Evolutionary conservation across 2,888 invertebrate species (phyloP).

Genomic region (Augiades crinisus): DNA sequence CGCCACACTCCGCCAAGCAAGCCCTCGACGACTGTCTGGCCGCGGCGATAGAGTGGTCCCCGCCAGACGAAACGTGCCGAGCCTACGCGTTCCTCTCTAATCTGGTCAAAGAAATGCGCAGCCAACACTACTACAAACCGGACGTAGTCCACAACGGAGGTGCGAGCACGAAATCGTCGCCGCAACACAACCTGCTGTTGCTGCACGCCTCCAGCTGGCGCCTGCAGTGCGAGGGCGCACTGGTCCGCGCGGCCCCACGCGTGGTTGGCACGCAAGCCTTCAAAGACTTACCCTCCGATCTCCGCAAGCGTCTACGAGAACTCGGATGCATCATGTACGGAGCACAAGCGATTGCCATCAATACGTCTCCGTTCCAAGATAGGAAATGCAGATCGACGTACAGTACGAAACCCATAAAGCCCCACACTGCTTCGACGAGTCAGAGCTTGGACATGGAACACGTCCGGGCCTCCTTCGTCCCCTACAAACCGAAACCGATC

Average conservation of each 20-base stretch:
- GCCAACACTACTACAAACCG: constrained; percentile 43
- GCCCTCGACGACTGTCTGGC: constrained; percentile 89
- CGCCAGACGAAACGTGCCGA: constrained; percentile 91
- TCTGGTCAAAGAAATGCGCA: constrained; percentile 43
- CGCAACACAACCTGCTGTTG: constrained; percentile 40
- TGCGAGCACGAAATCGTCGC: constrained; percentile 35
- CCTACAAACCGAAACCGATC: constrained; percentile 53
- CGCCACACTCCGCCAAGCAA: constrained; percentile 44
- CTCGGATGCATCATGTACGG: constrained; percentile 60
- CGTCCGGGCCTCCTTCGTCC: constrained; percentile 60
- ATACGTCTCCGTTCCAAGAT: constrained; percentile 38
- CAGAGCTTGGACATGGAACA: constrained; percentile 57
- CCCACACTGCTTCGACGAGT: constrained; percentile 30
- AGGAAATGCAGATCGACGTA: constrained; percentile 38
- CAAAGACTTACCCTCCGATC: constrained; percentile 54
- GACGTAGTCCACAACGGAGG: constrained; percentile 46
- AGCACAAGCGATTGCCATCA: constrained; percentile 38
- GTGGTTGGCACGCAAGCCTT: constrained; percentile 57
- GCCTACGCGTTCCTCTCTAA: constrained; percentile 83
- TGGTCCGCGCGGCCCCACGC: constrained; percentile 56
- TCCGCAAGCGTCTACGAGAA: constrained; percentile 57
- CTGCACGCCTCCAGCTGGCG: constrained; percentile 51
- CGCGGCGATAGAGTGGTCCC: constrained; percentile 88
- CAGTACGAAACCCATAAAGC: constrained; percentile 35
- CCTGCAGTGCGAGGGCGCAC: constrained; percentile 54